Evolutionary conservation across 30 jellyfish, hydroid and myxozoan genomes (phyloP).

Genomic region (Cassiopea andromeda): DNA sequence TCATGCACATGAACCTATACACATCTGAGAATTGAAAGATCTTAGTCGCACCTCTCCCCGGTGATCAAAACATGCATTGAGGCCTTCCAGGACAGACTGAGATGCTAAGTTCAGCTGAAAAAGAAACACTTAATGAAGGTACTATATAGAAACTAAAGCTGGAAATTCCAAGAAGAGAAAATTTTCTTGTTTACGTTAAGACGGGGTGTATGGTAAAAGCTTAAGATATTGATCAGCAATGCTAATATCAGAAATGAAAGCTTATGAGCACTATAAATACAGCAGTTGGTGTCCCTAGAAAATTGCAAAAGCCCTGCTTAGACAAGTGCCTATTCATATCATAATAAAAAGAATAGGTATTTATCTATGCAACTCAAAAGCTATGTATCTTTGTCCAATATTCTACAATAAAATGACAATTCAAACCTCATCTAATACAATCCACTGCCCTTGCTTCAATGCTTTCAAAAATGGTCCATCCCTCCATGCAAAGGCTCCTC

Average conservation of each 20-base stretch:
- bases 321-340: no score
- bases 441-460: slow-evolving; percentile 92
- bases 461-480: slow-evolving; percentile 98
- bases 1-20: background rate
- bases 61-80: slow-evolving; percentile 99
- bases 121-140: background rate
- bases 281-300: no score
- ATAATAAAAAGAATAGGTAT: no score
- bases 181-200: no score
- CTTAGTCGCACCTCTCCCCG: slow-evolving; percentile 81
- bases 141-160: no score
- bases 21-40: background rate
- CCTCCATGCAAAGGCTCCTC: slow-evolving; percentile 92
- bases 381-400: background rate
- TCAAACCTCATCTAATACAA: slow-evolving; percentile 92
- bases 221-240: no score
- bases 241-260: no score
- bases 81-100: slow-evolving; percentile 99
- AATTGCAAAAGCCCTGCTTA: no score
- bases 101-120: slow-evolving; percentile 93
- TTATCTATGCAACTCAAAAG: no score
- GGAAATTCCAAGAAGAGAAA: no score
- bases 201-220: no score
- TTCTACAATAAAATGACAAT: background rate
- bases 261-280: no score